These are phyloP conservation scores for Acyrthosiphon pisum DNA, from an alignment of 1,140 invertebrate species.

Conservation along the genomic window DNA sequence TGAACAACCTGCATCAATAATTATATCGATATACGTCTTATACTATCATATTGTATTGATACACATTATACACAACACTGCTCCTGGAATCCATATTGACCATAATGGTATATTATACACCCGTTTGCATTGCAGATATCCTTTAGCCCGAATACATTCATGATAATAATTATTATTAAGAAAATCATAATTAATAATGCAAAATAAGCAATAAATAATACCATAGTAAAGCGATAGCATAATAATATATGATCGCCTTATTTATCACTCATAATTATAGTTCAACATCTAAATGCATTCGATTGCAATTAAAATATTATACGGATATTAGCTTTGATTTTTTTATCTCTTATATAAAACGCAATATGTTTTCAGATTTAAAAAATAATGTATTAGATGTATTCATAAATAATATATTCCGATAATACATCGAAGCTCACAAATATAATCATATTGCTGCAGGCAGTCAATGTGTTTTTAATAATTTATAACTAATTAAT, in stretches of 20 bases:
- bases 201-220: conserved; percentile 13
- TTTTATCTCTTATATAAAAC: not conserved
- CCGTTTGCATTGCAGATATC: not conserved
- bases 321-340: not conserved
- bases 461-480: not conserved
- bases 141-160: not conserved
- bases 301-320: conserved; percentile 14
- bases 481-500: not conserved
- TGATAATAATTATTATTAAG: not conserved
- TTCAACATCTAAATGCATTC: not conserved
- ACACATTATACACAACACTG: not conserved
- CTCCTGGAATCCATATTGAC: not conserved
- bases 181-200: not conserved
- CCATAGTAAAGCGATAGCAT: not conserved
- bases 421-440: not conserved
- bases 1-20: not conserved
- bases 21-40: not conserved
- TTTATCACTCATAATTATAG: conserved; percentile 17
- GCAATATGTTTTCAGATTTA: not conserved
- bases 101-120: not conserved
- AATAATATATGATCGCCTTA: not conserved
- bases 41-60: not conserved
- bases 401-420: not conserved
- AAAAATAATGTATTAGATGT: not conserved
- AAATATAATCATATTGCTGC: not conserved